phyloP scores from a whole-genome alignment of 2,113 vertebrate species.

The Rhinopithecus roxellana region DNA sequence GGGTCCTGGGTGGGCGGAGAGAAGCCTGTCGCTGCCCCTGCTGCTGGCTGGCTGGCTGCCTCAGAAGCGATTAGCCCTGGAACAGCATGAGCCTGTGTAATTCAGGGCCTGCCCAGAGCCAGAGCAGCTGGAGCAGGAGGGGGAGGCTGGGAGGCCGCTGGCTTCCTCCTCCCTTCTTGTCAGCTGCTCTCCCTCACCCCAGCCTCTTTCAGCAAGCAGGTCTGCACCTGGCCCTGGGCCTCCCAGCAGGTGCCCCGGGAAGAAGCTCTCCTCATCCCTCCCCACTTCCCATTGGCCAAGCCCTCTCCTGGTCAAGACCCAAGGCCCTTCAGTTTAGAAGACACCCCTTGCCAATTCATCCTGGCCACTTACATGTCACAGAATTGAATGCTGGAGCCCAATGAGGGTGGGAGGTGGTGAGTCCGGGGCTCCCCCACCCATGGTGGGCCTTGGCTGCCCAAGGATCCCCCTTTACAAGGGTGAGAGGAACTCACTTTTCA shows the following conservation, averaged over 20 bases:
- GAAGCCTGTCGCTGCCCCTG: background rate
- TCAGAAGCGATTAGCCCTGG: background rate
- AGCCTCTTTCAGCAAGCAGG: no score
- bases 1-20: background rate
- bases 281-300: background rate
- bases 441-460: accelerated
- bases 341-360: background rate
- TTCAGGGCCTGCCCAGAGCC: background rate
- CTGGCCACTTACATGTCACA: background rate
- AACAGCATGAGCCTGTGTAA: background rate
- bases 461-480: background rate
- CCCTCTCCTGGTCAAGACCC: accelerated
- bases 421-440: no score
- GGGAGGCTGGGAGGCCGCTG: background rate
- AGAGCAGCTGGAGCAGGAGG: background rate
- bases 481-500: background rate
- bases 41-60: background rate
- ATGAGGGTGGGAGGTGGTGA: no score
- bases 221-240: background rate
- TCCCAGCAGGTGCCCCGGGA: background rate
- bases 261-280: background rate
- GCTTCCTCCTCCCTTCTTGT: no score
- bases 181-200: background rate
- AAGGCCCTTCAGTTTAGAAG: background rate
- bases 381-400: background rate